Conservation (phyloP, 2,888 invertebrate genomes). For the Tetheella fluctuosa region DNA sequence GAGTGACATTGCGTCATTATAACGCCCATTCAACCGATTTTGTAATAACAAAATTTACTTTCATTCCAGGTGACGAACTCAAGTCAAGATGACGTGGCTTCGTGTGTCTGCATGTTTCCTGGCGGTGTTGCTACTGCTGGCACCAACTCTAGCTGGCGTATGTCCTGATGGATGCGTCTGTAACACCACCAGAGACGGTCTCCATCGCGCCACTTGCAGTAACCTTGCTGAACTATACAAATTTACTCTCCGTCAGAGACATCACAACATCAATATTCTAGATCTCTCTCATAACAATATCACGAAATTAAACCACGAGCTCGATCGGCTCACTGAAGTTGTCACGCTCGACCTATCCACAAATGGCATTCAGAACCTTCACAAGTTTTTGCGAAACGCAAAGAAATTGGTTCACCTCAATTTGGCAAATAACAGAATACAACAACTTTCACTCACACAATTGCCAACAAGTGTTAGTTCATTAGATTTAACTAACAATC, state of each 20-base stretch:
- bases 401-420: slow-evolving; percentile 84
- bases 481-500: slow-evolving; percentile 86
- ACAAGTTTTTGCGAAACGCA: slow-evolving; percentile 83
- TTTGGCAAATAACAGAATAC: slow-evolving; percentile 85
- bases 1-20: slow-evolving; percentile 39
- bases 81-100: slow-evolving; percentile 65
- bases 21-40: slow-evolving; percentile 17
- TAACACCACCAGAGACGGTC: slow-evolving; percentile 86
- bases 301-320: slow-evolving; percentile 81
- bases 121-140: slow-evolving; percentile 58
- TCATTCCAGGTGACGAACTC: slow-evolving; percentile 71
- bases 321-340: slow-evolving; percentile 84
- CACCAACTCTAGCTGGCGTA: slow-evolving; percentile 59
- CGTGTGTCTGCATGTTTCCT: slow-evolving; percentile 57
- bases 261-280: slow-evolving; percentile 82
- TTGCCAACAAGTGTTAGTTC: slow-evolving; percentile 85
- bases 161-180: slow-evolving; percentile 84
- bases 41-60: slow-evolving; percentile 23
- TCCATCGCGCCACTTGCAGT: slow-evolving; percentile 86
- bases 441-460: slow-evolving; percentile 76
- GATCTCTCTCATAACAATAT: slow-evolving; percentile 87
- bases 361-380: slow-evolving; percentile 84
- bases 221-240: slow-evolving; percentile 91
- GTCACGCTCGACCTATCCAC: slow-evolving; percentile 86
- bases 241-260: slow-evolving; percentile 75